These are phyloP conservation scores for Eciton burchellii DNA, from an alignment of 1,140 invertebrate species.

Conservation along the genomic window DNA sequence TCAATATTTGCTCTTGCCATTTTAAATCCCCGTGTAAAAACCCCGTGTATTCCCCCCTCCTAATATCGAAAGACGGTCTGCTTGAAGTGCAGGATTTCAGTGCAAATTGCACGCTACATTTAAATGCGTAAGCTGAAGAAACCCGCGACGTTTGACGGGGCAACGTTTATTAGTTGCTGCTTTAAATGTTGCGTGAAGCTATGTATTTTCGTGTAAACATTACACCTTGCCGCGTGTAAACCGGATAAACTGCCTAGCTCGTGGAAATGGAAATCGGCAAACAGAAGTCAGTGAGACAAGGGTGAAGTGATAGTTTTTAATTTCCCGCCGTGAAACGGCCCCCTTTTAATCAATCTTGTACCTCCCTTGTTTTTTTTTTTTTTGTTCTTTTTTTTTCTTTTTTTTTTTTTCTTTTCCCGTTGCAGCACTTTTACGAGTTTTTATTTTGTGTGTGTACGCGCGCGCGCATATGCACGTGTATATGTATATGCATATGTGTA, in stretches of 20 bases:
- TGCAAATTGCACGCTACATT: constrained; percentile 7
- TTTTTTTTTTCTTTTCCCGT: no score
- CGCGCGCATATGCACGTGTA: no score
- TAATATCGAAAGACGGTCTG: no score
- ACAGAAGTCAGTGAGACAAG: constrained; percentile 42
- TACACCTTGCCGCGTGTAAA: constrained; percentile 22
- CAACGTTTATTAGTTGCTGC: not conserved
- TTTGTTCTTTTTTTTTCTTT: no score
- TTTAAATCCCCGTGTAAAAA: not conserved
- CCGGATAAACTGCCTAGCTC: constrained; percentile 44
- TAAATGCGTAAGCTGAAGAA: not conserved
- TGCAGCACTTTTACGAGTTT: constrained; percentile 55
- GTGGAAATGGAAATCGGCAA: constrained; percentile 43
- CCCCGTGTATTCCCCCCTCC: not conserved
- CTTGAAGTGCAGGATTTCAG: not conserved
- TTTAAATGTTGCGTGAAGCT: constrained; percentile 15
- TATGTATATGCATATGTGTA: no score
- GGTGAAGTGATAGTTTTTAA: constrained; percentile 76
- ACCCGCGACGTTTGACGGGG: not conserved
- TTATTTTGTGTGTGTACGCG: no score
- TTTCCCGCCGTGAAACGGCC: constrained; percentile 74
- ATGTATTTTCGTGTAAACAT: not conserved
- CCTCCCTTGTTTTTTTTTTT: constrained; percentile 39
- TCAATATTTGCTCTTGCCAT: no score
- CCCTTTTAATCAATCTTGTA: constrained; percentile 56